Conservation (phyloP, 2,888 invertebrate species). For the Agapetus fuscipes region DNA sequence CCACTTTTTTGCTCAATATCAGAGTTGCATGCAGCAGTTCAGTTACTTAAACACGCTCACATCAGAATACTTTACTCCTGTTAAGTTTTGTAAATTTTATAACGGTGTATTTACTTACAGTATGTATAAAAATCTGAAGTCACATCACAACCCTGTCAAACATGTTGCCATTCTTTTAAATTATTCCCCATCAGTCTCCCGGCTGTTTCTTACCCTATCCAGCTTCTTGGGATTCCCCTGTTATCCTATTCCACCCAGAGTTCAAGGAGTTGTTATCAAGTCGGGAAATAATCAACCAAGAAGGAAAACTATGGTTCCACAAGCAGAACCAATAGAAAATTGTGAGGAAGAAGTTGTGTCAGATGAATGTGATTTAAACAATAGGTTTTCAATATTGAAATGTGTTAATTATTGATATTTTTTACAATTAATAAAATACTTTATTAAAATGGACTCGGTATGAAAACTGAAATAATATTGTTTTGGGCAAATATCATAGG, state of each 20-base stretch:
- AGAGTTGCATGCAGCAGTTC: slow-evolving; percentile 49
- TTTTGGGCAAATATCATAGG: too few relatives aligned
- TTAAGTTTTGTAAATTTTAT: slow-evolving; percentile 52
- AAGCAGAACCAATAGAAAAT: too few relatives aligned
- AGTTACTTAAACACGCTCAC: slow-evolving; percentile 57
- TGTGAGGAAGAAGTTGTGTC: slow-evolving; percentile 5
- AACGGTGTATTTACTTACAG: slow-evolving; percentile 74
- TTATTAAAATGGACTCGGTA: too few relatives aligned
- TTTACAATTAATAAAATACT: too few relatives aligned
- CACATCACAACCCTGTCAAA: slow-evolving; percentile 40
- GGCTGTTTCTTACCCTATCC: slow-evolving; percentile 10
- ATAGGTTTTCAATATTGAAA: slow-evolving; percentile 8
- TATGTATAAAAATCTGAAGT: slow-evolving; percentile 51
- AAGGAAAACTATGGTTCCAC: too few relatives aligned
- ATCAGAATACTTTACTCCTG: slow-evolving; percentile 45
- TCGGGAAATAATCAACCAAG: too few relatives aligned
- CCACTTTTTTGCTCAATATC: slow-evolving; percentile 57
- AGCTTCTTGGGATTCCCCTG: slow-evolving; percentile 8
- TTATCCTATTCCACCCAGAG: too few relatives aligned
- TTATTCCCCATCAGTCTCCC: slow-evolving; percentile 10
- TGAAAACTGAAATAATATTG: too few relatives aligned
- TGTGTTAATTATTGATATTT: neutral
- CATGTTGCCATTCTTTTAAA: slow-evolving; percentile 39
- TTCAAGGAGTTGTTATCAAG: too few relatives aligned
- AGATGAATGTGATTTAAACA: slow-evolving; percentile 8